Percentiles rank a stretch among this genome's conserved stretches.
Evolutionary conservation across 1,140 invertebrate genomes (phyloP).

Genomic region (Semibalanus balanoides): DNA sequence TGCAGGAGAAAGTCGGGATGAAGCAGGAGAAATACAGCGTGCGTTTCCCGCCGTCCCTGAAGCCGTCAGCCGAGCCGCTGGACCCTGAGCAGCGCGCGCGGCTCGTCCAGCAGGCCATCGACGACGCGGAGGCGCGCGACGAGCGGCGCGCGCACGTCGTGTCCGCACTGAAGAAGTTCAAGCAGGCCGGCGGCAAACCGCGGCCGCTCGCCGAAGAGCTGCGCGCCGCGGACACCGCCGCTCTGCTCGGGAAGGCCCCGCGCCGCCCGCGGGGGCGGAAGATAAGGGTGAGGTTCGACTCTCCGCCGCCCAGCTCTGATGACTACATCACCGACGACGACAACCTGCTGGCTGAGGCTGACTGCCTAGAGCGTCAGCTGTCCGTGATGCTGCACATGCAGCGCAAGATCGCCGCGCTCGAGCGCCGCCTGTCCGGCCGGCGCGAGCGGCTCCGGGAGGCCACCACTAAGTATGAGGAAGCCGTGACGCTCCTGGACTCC

Average conservation of each 20-base stretch:
- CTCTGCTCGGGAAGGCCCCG: background rate
- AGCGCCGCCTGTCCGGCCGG: background rate
- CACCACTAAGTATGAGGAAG: background rate
- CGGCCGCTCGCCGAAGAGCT: background rate
- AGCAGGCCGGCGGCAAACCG: no score
- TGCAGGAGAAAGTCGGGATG: no score
- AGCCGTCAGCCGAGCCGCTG: background rate
- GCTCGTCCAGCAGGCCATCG: background rate
- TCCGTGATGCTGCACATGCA: background rate
- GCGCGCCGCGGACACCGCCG: constrained; percentile 30
- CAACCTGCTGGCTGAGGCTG: background rate
- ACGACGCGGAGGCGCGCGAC: background rate
- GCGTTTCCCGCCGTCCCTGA: no score
- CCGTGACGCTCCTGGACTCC: background rate
- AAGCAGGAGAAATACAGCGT: no score
- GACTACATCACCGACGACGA: background rate
- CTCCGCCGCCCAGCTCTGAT: background rate
- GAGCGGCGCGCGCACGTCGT: no score
- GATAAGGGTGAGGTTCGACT: background rate
- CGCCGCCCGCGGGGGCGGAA: background rate
- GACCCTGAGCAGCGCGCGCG: background rate
- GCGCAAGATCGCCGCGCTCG: background rate
- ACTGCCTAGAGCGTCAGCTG: background rate
- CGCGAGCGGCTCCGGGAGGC: background rate
- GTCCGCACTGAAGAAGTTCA: background rate